Evolutionary conservation across 2,797 vertebrate genomes (phyloP).

Genomic region (Kryptopterus vitreolus): DNA sequence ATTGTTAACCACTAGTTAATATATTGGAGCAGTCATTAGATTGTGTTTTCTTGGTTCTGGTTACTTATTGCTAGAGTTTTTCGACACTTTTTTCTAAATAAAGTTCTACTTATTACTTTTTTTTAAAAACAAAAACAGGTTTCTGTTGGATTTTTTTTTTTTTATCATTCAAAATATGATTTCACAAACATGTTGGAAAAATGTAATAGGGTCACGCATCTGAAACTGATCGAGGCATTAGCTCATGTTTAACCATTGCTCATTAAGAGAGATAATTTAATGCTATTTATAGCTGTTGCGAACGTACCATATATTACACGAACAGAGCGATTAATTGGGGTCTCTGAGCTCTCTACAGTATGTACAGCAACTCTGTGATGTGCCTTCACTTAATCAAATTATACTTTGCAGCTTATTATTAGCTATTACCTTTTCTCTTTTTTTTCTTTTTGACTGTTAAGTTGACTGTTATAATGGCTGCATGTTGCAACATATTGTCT

Average conservation of each 20-base stretch:
- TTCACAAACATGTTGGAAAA: constrained; percentile 36
- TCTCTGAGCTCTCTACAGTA: not conserved
- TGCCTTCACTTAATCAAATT: not conserved
- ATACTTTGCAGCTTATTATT: constrained; percentile 3
- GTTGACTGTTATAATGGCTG: not conserved
- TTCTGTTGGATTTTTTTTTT: constrained; percentile 16
- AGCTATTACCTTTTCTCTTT: not conserved
- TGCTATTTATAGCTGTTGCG: constrained; percentile 67
- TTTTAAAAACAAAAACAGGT: constrained; percentile 19
- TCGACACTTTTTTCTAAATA: constrained; percentile 32
- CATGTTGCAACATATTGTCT: not conserved
- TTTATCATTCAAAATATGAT: constrained; percentile 19
- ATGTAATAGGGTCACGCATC: constrained; percentile 46
- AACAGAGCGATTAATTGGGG: constrained; percentile 69
- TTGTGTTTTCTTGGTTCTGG: constrained; percentile 49
- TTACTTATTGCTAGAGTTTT: constrained; percentile 56
- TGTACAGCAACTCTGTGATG: constrained; percentile 4
- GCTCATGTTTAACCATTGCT: constrained; percentile 42
- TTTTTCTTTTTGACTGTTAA: constrained; percentile 5
- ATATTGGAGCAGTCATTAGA: constrained; percentile 57
- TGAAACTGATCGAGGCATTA: constrained; percentile 38
- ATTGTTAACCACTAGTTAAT: constrained; percentile 72
- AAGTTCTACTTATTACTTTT: constrained; percentile 21
- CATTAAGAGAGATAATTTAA: constrained; percentile 71
- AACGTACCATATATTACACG: constrained; percentile 66